These are phyloP conservation scores for Melanaphis sacchari DNA, from an alignment of 1,140 invertebrate genomes.

Conservation along the genomic window DNA sequence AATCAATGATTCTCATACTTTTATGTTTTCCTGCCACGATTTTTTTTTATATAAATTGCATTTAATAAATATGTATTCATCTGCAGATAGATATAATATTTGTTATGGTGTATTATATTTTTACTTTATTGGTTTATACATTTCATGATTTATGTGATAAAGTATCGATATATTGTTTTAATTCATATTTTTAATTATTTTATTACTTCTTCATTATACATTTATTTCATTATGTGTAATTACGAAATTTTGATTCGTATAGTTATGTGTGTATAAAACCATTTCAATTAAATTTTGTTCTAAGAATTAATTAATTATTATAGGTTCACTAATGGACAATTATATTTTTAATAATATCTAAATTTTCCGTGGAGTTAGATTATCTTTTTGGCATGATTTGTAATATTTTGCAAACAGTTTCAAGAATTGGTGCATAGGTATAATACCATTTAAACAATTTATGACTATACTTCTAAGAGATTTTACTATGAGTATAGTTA, in stretches of 20 bases:
- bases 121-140: background rate
- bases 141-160: background rate
- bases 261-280: background rate
- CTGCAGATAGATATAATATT: too few species aligned
- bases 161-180: too few species aligned
- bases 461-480: background rate
- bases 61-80: too few species aligned
- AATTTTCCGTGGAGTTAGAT: background rate
- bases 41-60: background rate
- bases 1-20: slow-evolving; percentile 48
- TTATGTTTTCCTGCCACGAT: background rate
- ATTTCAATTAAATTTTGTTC: background rate
- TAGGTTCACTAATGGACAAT: background rate
- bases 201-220: background rate
- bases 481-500: background rate
- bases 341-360: too few species aligned
- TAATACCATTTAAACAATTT: background rate
- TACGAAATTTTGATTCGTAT: background rate
- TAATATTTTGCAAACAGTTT: background rate
- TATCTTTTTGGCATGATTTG: background rate
- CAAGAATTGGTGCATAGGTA: background rate
- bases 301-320: background rate
- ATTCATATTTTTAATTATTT: background rate
- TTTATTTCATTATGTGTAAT: background rate
- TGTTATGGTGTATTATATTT: background rate